Conservation (phyloP, 2,113 vertebrate genomes). For the Gasterosteus nipponicus region DNA sequence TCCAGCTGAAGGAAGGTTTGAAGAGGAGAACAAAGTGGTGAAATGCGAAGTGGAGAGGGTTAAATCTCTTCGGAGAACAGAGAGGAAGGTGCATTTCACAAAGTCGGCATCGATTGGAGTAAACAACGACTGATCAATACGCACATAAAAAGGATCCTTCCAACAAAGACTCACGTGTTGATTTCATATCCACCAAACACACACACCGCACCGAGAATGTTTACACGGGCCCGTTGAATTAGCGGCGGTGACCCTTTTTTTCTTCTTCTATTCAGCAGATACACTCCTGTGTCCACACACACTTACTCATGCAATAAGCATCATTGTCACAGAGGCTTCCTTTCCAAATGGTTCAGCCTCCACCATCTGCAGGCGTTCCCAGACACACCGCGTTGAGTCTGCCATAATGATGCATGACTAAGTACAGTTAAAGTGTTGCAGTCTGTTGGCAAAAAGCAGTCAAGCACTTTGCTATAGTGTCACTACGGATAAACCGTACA, state of each 20-base stretch:
- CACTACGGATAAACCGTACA: slow-evolving; percentile 80
- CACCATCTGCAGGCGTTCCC: slow-evolving; percentile 80
- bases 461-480: slow-evolving; percentile 82
- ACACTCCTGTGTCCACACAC: slow-evolving; percentile 65
- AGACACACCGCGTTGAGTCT: slow-evolving; percentile 76
- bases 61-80: slow-evolving; percentile 71
- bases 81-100: slow-evolving; percentile 64
- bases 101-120: slow-evolving; percentile 73
- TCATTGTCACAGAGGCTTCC: slow-evolving; percentile 76
- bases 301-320: slow-evolving; percentile 78
- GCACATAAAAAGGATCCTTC: slow-evolving; percentile 65
- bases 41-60: slow-evolving; percentile 58
- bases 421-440: slow-evolving; percentile 83
- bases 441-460: slow-evolving; percentile 82
- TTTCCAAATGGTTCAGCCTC: slow-evolving; percentile 73
- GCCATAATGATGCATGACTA: slow-evolving; percentile 83
- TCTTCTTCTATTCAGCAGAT: slow-evolving; percentile 34
- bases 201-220: background rate
- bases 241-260: slow-evolving; percentile 16
- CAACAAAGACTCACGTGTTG: slow-evolving; percentile 64
- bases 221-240: slow-evolving; percentile 60
- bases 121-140: slow-evolving; percentile 79
- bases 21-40: slow-evolving; percentile 75
- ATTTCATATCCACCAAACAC: slow-evolving; percentile 59
- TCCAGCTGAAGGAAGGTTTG: slow-evolving; percentile 69